Evolutionary conservation across 2,113 vertebrate genomes (phyloP).

Genomic region (Tympanuchus pallidicinctus): DNA sequence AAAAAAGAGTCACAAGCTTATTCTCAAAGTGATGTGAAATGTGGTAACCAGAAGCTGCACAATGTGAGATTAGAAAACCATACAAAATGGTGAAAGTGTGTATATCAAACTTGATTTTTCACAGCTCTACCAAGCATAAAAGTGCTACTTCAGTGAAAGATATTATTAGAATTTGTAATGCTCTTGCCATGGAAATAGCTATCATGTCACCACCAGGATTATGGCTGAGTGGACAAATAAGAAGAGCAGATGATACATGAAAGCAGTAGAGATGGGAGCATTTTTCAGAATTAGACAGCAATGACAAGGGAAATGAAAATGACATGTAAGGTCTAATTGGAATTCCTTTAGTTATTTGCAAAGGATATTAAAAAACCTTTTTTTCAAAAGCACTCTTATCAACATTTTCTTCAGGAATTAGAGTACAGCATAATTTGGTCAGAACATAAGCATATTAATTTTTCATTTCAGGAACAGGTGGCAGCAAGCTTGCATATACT

Average conservation of each 20-base stretch:
- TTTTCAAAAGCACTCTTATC: slow-evolving; percentile 57
- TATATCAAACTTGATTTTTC: slow-evolving; percentile 8
- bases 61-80: not conserved
- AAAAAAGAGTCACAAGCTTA: not conserved
- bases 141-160: slow-evolving; percentile 24
- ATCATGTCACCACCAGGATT: slow-evolving; percentile 53
- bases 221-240: slow-evolving; percentile 40
- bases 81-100: not conserved
- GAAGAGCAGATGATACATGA: slow-evolving; percentile 33
- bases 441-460: slow-evolving; percentile 52
- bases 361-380: slow-evolving; percentile 59
- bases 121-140: not conserved
- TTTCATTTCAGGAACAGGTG: slow-evolving; percentile 22
- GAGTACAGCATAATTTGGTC: slow-evolving; percentile 55
- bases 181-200: slow-evolving; percentile 54
- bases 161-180: slow-evolving; percentile 59
- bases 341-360: slow-evolving; percentile 58
- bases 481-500: slow-evolving; percentile 9
- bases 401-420: slow-evolving; percentile 67
- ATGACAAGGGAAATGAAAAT: slow-evolving; percentile 47
- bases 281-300: slow-evolving; percentile 62
- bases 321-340: slow-evolving; percentile 53
- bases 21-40: not conserved
- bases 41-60: not conserved
- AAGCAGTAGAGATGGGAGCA: slow-evolving; percentile 18